Evolutionary conservation across 1,140 invertebrate genomes (phyloP).

Genomic region (Zaprionus camerounensis): DNA sequence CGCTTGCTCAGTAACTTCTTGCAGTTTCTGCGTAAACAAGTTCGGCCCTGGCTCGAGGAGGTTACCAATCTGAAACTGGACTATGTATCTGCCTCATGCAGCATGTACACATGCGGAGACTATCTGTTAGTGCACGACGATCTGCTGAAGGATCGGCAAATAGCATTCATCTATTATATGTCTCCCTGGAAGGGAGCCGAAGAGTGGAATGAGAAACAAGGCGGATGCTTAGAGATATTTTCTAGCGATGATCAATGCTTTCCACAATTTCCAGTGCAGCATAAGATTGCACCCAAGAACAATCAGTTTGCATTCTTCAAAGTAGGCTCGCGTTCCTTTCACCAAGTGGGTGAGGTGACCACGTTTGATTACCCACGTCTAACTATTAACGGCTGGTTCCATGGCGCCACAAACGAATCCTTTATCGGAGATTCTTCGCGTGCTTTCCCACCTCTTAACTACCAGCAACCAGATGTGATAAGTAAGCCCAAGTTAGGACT

Average conservation of each 20-base stretch:
- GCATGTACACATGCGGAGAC: slow-evolving; percentile 89
- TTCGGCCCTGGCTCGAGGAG: slow-evolving; percentile 85
- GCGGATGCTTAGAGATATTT: slow-evolving; percentile 89
- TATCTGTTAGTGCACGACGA: slow-evolving; percentile 91
- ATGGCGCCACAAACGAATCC: slow-evolving; percentile 85
- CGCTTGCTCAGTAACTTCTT: slow-evolving; percentile 81
- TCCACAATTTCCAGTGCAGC: slow-evolving; percentile 85
- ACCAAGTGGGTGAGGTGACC: slow-evolving; percentile 88
- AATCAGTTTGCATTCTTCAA: slow-evolving; percentile 91
- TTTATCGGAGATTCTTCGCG: slow-evolving; percentile 64
- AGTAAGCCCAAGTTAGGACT: slow-evolving; percentile 73
- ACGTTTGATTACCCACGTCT: slow-evolving; percentile 87
- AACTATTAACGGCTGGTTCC: slow-evolving; percentile 92
- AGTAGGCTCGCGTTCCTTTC: slow-evolving; percentile 85
- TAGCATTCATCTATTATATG: slow-evolving; percentile 90
- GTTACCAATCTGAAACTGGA: slow-evolving; percentile 87
- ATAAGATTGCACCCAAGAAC: slow-evolving; percentile 87
- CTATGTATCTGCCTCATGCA: slow-evolving; percentile 89
- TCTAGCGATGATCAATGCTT: slow-evolving; percentile 86
- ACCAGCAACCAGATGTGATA: slow-evolving; percentile 63
- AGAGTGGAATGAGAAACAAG: slow-evolving; percentile 87
- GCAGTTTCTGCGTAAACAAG: slow-evolving; percentile 67
- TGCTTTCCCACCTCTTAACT: slow-evolving; percentile 68
- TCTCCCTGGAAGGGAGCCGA: slow-evolving; percentile 85
- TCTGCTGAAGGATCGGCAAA: slow-evolving; percentile 88